Base-by-base conservation (phyloP, 2,888 invertebrate species). In the Ophraella communa region DNA sequence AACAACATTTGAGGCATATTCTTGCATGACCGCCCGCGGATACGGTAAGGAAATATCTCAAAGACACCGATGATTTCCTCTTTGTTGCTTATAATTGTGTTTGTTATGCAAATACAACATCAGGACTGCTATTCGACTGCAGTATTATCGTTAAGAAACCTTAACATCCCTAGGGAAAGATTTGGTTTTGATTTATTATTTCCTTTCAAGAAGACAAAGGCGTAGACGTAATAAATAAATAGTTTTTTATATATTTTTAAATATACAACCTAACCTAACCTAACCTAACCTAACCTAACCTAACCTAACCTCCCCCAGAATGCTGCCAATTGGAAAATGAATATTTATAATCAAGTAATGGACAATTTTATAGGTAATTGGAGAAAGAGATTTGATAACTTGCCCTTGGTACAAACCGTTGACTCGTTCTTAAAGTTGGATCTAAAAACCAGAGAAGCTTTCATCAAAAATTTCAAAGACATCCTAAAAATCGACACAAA, bases 31-130 rank as follows among this genome's bases (percentile, higher is more conserved):
- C 7, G 39, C 39, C 17, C 14, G 39, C 5, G 17, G 39, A 4
- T 17, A 39, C n/a, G 39, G 18, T 17, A 44, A 24, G 44, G 24
- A 56, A 56, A 44, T 44, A n/a, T 56, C 5, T 42, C 55, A 44
- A 54, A 56, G 44, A 44, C 54, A 35, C 4, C 30, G 2, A n/a
- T n/a, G n/a, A n/a, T 57, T 57, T 53, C 42, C 51, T 27, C 58
- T 58, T 64, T 35, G 64, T 49, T 57, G 24, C 65, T 17, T 17
- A 62, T 62, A 62, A 66, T 66, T 62, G 62, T 58, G 59, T 66
- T 59, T 59, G 58, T 56, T 59, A 52, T 56, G 39, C 18, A 30
- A 66, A 57, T 53, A 54, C 61, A 57, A 67, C 61, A 60, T 61
- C 67, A 67, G 57, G 56, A 47, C 59, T 56, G 44, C 20, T 21